Percentiles rank a stretch among this genome's conserved stretches.
Conservation (phyloP, 2,797 vertebrate genomes). For the Gastrophryne carolinensis region DNA sequence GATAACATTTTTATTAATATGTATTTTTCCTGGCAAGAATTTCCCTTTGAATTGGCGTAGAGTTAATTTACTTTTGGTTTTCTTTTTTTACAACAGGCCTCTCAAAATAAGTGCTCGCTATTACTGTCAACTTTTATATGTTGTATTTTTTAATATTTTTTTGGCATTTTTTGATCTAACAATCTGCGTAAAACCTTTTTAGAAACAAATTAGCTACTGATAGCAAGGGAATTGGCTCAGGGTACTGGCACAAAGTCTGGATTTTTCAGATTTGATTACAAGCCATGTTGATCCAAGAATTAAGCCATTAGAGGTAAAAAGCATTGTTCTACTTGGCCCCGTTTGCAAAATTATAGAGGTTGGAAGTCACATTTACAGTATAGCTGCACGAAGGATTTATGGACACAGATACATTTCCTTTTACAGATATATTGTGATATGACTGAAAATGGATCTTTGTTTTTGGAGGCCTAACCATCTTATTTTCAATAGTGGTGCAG, state of each 20-base stretch:
- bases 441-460: no score
- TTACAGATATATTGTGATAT: no score
- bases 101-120: not conserved
- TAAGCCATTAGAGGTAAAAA: not conserved
- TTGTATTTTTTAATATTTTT: not conserved
- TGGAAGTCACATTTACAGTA: no score
- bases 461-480: no score
- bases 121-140: no score
- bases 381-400: no score
- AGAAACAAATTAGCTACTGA: constrained; percentile 34
- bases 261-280: not conserved
- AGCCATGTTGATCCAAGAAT: not conserved
- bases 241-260: constrained; percentile 7
- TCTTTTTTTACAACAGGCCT: no score
- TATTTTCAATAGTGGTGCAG: no score
- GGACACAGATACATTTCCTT: no score
- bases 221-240: constrained; percentile 13
- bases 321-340: no score
- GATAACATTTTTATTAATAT: not conserved
- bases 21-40: not conserved
- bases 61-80: not conserved
- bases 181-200: no score
- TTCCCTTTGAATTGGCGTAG: not conserved
- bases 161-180: not conserved
- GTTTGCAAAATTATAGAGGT: no score